These are phyloP conservation scores for Cebidichthys violaceus DNA, from an alignment of 2,113 vertebrate species.

Conservation along the genomic window DNA sequence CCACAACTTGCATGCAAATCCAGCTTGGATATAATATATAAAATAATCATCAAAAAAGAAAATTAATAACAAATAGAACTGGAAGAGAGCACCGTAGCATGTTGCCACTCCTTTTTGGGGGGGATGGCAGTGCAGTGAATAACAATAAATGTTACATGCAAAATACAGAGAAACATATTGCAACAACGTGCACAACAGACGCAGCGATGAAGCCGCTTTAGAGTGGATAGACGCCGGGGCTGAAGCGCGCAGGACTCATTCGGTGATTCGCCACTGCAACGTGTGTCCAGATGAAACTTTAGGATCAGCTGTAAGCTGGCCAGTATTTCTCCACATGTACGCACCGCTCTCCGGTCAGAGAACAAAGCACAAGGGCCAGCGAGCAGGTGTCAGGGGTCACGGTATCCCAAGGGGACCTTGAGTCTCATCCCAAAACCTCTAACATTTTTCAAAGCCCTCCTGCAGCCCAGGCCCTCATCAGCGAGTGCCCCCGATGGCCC, in stretches of 20 bases:
- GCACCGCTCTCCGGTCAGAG: constrained; percentile 61
- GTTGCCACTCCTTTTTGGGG: neutral
- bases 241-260: neutral
- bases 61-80: neutral
- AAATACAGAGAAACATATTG: neutral
- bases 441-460: constrained; percentile 79
- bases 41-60: constrained; percentile 9
- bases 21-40: neutral
- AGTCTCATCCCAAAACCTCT: constrained; percentile 76
- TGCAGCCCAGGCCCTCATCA: constrained; percentile 75
- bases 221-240: neutral
- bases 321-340: constrained; percentile 49
- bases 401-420: constrained; percentile 69
- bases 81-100: neutral
- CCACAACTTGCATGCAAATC: neutral
- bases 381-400: constrained; percentile 72
- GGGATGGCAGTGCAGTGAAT: constrained; percentile 6
- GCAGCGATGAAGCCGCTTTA: neutral
- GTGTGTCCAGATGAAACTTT: constrained; percentile 49
- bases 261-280: constrained; percentile 2
- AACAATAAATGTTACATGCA: neutral
- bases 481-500: constrained; percentile 64
- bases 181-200: neutral
- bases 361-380: constrained; percentile 71
- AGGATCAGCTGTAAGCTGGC: constrained; percentile 33